These are phyloP conservation scores for Dicerorhinus sumatrensis DNA, from an alignment of 2,113 vertebrate species.

Conservation along the genomic window DNA sequence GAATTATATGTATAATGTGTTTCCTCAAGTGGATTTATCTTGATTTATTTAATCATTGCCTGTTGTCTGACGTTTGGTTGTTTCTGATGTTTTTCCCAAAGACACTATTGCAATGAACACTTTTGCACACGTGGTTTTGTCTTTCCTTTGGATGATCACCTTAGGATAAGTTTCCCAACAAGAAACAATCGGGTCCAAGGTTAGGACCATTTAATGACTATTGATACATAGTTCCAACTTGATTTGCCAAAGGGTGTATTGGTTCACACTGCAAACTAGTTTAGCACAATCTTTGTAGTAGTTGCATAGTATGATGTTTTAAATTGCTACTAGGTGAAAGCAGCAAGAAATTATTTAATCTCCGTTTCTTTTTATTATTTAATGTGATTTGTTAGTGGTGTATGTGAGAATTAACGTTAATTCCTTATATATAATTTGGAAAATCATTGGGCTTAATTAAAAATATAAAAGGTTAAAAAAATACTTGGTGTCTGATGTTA, in stretches of 20 bases:
- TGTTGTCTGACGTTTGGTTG: background rate
- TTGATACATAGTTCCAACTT: background rate
- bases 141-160: background rate
- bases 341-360: background rate
- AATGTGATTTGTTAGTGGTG: conserved; percentile 1
- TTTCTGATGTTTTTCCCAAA: background rate
- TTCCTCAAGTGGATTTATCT: background rate
- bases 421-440: conserved; percentile 55
- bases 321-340: background rate
- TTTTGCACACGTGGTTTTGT: background rate
- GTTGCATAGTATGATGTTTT: background rate
- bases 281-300: background rate
- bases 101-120: background rate
- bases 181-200: background rate
- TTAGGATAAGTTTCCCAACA: background rate
- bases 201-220: background rate
- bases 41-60: background rate
- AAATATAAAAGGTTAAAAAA: conserved; percentile 43
- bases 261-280: background rate
- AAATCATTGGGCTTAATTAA: conserved; percentile 64
- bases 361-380: background rate
- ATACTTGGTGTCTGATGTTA: conserved; percentile 50
- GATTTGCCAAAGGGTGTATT: background rate
- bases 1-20: background rate
- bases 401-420: background rate